These are phyloP conservation scores for Andricus curvator DNA, from an alignment of 2,888 invertebrate species.

Conservation along the genomic window DNA sequence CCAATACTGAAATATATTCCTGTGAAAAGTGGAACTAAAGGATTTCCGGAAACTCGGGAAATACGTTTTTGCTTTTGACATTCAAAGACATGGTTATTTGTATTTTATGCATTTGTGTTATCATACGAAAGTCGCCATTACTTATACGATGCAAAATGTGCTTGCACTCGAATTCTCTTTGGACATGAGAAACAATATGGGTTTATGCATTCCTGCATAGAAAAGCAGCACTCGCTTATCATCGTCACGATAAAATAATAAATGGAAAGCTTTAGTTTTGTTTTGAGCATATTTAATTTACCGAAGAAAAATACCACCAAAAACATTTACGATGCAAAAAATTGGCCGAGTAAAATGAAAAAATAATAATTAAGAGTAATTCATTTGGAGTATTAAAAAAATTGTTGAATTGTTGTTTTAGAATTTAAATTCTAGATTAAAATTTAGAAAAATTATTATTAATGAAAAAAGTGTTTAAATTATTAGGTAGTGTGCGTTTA, in stretches of 20 bases:
- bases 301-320: too few species aligned
- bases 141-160: constrained; percentile 5
- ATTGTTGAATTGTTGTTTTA: too few species aligned
- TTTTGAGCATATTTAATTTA: too few species aligned
- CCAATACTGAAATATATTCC: neutral
- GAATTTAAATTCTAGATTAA: too few species aligned
- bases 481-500: too few species aligned
- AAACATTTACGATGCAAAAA: too few species aligned
- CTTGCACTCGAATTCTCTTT: constrained; percentile 5
- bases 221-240: constrained; percentile 28
- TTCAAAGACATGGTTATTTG: constrained; percentile 10
- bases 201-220: constrained; percentile 10
- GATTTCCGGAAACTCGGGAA: neutral
- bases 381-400: too few species aligned
- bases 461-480: too few species aligned
- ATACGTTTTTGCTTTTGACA: constrained; percentile 23
- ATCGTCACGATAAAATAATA: neutral
- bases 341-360: too few species aligned
- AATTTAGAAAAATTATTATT: too few species aligned
- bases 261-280: neutral
- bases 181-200: constrained; percentile 10
- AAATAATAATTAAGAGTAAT: too few species aligned
- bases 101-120: constrained; percentile 23
- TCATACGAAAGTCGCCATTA: constrained; percentile 7
- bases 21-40: neutral